Evolutionary conservation across 1,140 invertebrate species (phyloP).

Genomic region (Habropoda laboriosa): DNA sequence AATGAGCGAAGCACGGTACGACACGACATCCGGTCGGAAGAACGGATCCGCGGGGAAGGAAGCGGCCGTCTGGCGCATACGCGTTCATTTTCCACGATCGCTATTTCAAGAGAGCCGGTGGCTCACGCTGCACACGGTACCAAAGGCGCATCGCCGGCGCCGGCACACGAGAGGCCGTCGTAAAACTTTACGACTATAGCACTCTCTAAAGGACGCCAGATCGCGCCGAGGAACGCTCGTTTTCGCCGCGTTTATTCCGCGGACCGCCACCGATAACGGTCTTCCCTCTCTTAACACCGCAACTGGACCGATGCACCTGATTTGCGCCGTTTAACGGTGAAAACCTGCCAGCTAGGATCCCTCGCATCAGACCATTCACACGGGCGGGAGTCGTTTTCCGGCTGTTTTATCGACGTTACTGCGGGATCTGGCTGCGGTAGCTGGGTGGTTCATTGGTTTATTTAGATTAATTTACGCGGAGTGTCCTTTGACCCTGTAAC

Average conservation of each 20-base stretch:
- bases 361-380: too few species aligned
- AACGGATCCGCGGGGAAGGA: conserved; percentile 43
- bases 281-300: neutral
- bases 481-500: too few species aligned
- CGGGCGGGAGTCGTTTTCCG: too few species aligned
- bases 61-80: conserved; percentile 42
- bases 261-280: neutral
- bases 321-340: conserved; percentile 5
- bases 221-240: neutral
- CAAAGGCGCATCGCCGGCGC: neutral
- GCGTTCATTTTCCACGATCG: conserved; percentile 47
- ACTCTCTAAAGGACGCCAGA: neutral
- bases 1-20: conserved; percentile 53
- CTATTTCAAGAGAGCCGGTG: conserved; percentile 40
- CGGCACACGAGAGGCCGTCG: neutral
- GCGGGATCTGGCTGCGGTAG: too few species aligned
- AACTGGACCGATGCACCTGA: conserved; percentile 5
- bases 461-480: too few species aligned
- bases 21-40: conserved; percentile 59
- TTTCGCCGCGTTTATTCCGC: neutral
- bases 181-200: conserved; percentile 45
- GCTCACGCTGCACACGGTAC: conserved; percentile 3
- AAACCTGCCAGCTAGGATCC: too few species aligned
- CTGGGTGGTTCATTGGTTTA: too few species aligned
- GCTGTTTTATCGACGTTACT: too few species aligned